phyloP scores from a whole-genome alignment of 1,140 invertebrate genomes.

The Drosophila nebulosa region DNA sequence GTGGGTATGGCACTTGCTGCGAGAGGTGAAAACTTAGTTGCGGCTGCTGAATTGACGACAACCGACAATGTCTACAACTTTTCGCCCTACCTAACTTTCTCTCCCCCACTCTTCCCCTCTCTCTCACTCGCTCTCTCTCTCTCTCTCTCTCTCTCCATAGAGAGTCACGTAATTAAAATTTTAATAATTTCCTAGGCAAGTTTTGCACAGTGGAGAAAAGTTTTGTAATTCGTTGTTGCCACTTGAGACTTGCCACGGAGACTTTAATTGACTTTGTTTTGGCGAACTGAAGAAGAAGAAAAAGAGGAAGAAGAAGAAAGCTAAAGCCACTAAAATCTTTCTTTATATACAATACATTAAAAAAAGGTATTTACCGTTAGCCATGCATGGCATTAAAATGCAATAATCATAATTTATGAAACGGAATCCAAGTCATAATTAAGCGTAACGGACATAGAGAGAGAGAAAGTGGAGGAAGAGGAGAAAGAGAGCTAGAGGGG shows the following conservation, averaged over 20 bases:
- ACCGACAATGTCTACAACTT: conserved; percentile 27
- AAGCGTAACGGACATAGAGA: conserved; percentile 20
- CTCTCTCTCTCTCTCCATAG: conserved; percentile 36
- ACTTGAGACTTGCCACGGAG: conserved; percentile 49
- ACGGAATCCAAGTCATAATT: not conserved
- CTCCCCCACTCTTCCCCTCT: not conserved
- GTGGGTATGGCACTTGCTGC: not conserved
- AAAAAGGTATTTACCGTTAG: not conserved
- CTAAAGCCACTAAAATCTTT: not conserved
- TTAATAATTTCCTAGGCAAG: conserved; percentile 62
- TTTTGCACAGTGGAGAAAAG: conserved; percentile 15
- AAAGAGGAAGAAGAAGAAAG: no score
- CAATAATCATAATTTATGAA: conserved; percentile 43
- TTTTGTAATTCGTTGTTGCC: conserved; percentile 54
- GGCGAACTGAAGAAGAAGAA: conserved; percentile 20
- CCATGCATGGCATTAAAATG: conserved; percentile 9
- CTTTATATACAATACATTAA: not conserved
- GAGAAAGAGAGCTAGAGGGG: not conserved
- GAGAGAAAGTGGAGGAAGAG: not conserved
- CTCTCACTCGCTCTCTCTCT: not conserved
- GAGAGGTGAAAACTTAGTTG: not conserved
- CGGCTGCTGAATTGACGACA: conserved; percentile 10
- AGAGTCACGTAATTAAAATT: conserved; percentile 68
- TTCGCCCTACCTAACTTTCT: not conserved
- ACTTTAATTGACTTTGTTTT: conserved; percentile 69